These are phyloP conservation scores for Lerema accius DNA, from an alignment of 1,140 invertebrate genomes.

Conservation along the genomic window DNA sequence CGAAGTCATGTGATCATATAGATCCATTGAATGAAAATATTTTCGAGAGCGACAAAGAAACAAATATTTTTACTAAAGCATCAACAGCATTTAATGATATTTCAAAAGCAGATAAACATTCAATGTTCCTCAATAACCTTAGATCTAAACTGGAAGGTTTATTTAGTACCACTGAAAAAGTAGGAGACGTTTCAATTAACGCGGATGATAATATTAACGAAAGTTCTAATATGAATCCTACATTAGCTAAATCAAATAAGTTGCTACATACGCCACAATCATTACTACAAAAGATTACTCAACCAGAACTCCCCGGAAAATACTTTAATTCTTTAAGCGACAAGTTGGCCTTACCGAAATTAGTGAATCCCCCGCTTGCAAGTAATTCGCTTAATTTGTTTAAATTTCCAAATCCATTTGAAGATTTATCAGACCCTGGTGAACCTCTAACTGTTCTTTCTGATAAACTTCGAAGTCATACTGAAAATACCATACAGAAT, in stretches of 20 bases:
- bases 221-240: conserved; percentile 26
- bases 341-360: conserved; percentile 47
- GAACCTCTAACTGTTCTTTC: conserved; percentile 15
- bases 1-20: conserved; percentile 21
- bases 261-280: conserved; percentile 37
- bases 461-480: conserved; percentile 32
- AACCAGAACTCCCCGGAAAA: conserved; percentile 29
- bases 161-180: conserved; percentile 29
- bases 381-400: conserved; percentile 2
- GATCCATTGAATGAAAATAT: conserved; percentile 18
- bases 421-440: conserved; percentile 18
- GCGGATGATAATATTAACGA: conserved; percentile 21
- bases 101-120: conserved; percentile 26
- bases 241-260: conserved; percentile 40
- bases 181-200: background rate
- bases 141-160: conserved; percentile 37
- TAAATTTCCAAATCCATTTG: conserved; percentile 8
- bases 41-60: conserved; percentile 11
- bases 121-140: conserved; percentile 37
- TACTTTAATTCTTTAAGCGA: conserved; percentile 46
- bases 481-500: conserved; percentile 34
- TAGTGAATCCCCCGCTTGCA: conserved; percentile 30
- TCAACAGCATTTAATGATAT: conserved; percentile 21
- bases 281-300: background rate
- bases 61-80: conserved; percentile 11